phyloP scores from a whole-genome alignment of 2,113 vertebrate species.

The Raja brachyura region DNA sequence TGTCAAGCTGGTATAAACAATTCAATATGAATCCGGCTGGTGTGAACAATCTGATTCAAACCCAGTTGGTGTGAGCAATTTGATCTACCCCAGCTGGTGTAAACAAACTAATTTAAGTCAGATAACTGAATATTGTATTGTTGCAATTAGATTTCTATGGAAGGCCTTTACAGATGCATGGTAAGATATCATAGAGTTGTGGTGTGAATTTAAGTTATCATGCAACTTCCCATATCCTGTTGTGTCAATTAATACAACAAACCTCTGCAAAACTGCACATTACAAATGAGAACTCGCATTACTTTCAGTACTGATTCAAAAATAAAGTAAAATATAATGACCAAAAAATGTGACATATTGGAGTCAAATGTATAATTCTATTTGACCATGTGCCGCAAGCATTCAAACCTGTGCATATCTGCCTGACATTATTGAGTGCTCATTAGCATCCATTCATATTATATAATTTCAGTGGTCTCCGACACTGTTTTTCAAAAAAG shows the following conservation, averaged over 20 bases:
- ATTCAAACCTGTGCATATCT: too few relatives aligned
- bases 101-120: not conserved
- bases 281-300: not conserved
- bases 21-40: not conserved
- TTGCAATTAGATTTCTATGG: not conserved
- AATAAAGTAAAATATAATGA: too few relatives aligned
- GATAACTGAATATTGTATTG: not conserved
- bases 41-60: constrained; percentile 17
- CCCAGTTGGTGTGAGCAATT: constrained; percentile 21
- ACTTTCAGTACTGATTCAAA: not conserved
- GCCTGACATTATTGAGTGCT: too few relatives aligned
- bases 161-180: not conserved
- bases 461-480: too few relatives aligned
- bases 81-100: not conserved
- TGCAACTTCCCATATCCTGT: not conserved
- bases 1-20: constrained; percentile 13
- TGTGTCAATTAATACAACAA: too few relatives aligned
- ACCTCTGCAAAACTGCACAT: too few relatives aligned
- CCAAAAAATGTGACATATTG: too few relatives aligned
- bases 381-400: too few relatives aligned
- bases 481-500: too few relatives aligned
- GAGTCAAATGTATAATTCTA: too few relatives aligned
- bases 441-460: too few relatives aligned
- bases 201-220: not conserved
- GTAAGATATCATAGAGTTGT: too few relatives aligned